These are phyloP conservation scores for Macrochelys suwanniensis DNA, from an alignment of 2,797 vertebrate genomes.

Conservation along the genomic window DNA sequence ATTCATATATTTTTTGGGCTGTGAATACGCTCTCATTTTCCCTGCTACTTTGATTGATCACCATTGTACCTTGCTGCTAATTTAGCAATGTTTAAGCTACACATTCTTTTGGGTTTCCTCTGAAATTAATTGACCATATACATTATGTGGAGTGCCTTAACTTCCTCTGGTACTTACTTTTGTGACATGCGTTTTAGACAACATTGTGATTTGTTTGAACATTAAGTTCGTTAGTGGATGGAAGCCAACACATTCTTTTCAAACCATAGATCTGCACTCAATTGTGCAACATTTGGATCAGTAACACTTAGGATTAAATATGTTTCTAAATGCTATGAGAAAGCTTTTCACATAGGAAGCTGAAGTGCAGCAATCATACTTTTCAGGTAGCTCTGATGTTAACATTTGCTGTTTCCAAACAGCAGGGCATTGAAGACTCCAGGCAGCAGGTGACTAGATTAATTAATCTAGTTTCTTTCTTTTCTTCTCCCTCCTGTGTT, in stretches of 20 bases:
- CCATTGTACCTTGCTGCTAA: background rate
- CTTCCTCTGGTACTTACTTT: conserved; percentile 43
- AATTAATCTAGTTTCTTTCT: conserved; percentile 4
- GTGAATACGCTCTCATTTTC: background rate
- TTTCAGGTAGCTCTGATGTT: conserved; percentile 39
- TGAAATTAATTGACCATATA: conserved; percentile 48
- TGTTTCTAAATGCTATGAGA: conserved; percentile 50
- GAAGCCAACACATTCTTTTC: conserved; percentile 55
- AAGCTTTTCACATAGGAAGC: conserved; percentile 42
- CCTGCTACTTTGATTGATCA: conserved; percentile 22
- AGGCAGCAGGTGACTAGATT: conserved; percentile 29
- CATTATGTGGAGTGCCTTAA: conserved; percentile 42
- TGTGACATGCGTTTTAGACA: conserved; percentile 49
- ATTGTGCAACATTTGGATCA: conserved; percentile 48
- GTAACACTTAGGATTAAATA: conserved; percentile 53
- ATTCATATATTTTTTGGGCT: background rate
- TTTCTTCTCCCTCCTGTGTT: conserved; percentile 9
- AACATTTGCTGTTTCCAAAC: background rate
- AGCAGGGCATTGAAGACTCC: conserved; percentile 38
- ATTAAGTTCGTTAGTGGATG: conserved; percentile 55
- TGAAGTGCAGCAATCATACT: background rate
- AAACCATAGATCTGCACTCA: conserved; percentile 34
- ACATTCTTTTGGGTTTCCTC: conserved; percentile 34
- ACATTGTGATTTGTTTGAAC: conserved; percentile 62
- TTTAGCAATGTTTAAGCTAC: background rate